Base-by-base conservation (phyloP, 2,888 invertebrate species). In the Synergus gifuensis region DNA sequence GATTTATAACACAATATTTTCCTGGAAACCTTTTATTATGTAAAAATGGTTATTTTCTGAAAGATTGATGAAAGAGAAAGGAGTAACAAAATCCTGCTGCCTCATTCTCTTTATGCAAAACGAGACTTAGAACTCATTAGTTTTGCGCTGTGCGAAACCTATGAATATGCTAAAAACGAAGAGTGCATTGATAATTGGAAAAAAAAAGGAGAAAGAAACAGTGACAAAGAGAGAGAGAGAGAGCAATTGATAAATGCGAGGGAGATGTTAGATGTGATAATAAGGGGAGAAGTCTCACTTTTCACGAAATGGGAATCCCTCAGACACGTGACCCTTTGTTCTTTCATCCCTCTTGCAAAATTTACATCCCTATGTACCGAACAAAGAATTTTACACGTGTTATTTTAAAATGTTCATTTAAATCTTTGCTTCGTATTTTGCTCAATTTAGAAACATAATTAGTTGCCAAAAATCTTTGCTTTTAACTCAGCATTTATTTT, bases 141-240 rank as follows among this genome's bases (percentile, higher is more conserved):
- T 62, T 76, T 76, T 60, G 22, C 11, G 18, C 36, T 60, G 22
- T 44, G 18, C 18, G 9, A n/a, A 62, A 60, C 22, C 14, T 28
- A 62, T 76, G 54, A 77, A 76, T 46, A 76, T 77, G 49, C 42
- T 66, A 79, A 76, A 80, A 28, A 82, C 78, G 79, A 60, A 76
- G 78, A 78, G 77, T 54, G 69, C 44, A 63, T 66, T 40, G 77
- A 79, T 79, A 78, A 69, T 62, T 60, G 77, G 60, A 58, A 46
- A 77, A 46, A 77, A 64, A 40, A 44, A 69, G 36, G 36, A 5
- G 18, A 60, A 77, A 77, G 78, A 79, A 80, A 79, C 66, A 81
- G 78, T 66, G 42, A 82, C 80, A 82, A 83, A 82, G 79, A 83
- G 73, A 9, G 22, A 69, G 49, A 82, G 79, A 83, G 73, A 9